Conservation (phyloP, 2,797 vertebrate genomes). For the Carduelis carduelis region DNA sequence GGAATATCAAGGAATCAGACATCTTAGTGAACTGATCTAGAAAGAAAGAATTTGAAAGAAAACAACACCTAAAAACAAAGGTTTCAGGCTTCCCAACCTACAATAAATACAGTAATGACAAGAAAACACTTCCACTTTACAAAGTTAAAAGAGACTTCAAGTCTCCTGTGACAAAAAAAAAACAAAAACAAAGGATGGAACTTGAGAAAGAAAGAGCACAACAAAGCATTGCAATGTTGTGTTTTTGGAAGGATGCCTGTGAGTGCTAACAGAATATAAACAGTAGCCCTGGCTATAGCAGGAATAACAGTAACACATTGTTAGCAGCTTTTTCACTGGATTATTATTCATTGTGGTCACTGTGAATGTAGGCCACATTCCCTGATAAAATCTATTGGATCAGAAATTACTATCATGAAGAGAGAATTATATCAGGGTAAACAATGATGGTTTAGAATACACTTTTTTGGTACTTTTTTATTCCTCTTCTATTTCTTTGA, state of each 20-base stretch:
- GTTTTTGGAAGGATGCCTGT: background rate
- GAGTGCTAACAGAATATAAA: background rate
- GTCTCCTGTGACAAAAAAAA: background rate
- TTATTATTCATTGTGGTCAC: background rate
- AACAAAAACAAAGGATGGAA: background rate
- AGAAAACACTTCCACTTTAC: background rate
- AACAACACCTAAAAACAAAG: background rate
- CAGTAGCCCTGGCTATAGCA: background rate
- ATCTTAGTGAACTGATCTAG: background rate
- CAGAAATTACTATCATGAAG: background rate
- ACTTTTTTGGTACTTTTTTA: background rate
- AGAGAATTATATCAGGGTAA: background rate
- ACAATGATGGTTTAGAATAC: background rate
- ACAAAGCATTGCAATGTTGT: background rate
- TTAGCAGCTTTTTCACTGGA: background rate
- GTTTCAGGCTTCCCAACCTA: background rate
- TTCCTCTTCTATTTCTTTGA: background rate
- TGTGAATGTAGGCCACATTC: background rate
- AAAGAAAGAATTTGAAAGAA: background rate
- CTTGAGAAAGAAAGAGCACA: background rate
- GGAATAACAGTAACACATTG: background rate
- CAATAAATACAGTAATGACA: background rate
- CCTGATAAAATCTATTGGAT: background rate
- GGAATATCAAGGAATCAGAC: background rate
- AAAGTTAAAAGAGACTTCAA: background rate